Evolutionary conservation across 1,140 invertebrate species (phyloP), one percentile per base, ranked within the genome.

Genomic region (Tetramorium simillimum): DNA sequence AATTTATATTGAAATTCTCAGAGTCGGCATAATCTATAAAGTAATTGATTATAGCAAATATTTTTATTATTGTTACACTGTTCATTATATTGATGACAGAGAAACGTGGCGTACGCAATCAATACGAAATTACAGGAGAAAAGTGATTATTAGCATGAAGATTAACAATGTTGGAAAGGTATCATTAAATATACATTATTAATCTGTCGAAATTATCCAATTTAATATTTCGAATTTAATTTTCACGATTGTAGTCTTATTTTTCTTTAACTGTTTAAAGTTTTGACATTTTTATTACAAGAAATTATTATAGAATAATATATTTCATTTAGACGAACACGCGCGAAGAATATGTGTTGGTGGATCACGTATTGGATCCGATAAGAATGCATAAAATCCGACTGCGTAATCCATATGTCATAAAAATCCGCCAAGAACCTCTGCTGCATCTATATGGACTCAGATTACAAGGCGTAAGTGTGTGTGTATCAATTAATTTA

Each of bases 321-420:
- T 37, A 58, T 58, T 82, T 78, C 3, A 24, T 56, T 33, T 33
- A 93, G 92, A 94, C 93, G 1, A 92, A 91, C 7, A 93, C 87
- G n/a, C 91, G 93, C 16, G 93, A 93, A 65, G 93, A 95, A 87
- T 96, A 94, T 53, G 92, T 96, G 5, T 92, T 95, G 21, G 89
- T 96, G 12, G 95, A 96, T 89, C 95, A 95, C 72, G 94, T 94
- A 12, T 89, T 94, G 37, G 95, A 96, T 87, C 89, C 94, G 0
- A 5, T 90, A 4, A 95, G 92, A 6, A 90, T 93, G 75, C 92
- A 91, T 9, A 95, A 94, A 69, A 90, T 93, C 12, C 91, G 93
- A 7, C 70, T 96, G 7, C 88, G 95, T 9, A 95, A 95, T 88
- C 95, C 95, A 0, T 95, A 95, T 60, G 95, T 95, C 14, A 91